Conservation (phyloP, 2,797 vertebrate species). For the Phoeniculus purpureus region DNA sequence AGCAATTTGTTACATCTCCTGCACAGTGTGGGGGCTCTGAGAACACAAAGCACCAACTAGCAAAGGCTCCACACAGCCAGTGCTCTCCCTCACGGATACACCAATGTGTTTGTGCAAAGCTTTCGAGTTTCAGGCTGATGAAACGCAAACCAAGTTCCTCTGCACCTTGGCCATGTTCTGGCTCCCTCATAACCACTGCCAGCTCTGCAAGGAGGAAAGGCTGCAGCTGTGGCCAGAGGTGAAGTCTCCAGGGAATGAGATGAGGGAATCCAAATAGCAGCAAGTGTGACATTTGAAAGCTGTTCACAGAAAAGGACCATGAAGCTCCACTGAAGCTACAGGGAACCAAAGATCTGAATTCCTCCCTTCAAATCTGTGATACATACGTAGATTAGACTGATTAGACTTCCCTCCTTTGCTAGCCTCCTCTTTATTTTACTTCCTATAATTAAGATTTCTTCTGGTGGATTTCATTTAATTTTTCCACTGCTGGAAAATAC, state of each 20-base stretch:
- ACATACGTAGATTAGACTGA: too few relatives aligned
- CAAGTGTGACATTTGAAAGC: not conserved
- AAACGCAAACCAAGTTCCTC: not conserved
- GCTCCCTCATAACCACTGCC: accelerated
- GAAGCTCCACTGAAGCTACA: not conserved
- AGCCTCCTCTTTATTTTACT: slow-evolving; percentile 18
- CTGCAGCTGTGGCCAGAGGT: not conserved
- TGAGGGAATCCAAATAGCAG: not conserved
- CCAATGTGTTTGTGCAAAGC: not conserved
- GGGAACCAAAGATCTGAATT: not conserved
- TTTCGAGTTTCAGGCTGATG: not conserved
- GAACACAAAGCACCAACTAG: not conserved
- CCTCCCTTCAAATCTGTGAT: not conserved
- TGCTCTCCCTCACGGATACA: not conserved
- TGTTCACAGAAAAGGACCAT: not conserved
- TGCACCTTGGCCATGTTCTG: accelerated
- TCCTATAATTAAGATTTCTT: not conserved
- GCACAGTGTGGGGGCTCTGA: not conserved
- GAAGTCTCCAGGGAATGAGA: not conserved
- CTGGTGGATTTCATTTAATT: slow-evolving; percentile 8
- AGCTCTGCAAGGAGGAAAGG: not conserved
- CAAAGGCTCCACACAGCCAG: not conserved
- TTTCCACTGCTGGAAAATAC: not conserved
- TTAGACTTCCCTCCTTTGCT: not conserved
- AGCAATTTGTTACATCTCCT: not conserved